Base-by-base conservation (phyloP, 1,140 invertebrate species). In the Listronotus bonariensis region DNA sequence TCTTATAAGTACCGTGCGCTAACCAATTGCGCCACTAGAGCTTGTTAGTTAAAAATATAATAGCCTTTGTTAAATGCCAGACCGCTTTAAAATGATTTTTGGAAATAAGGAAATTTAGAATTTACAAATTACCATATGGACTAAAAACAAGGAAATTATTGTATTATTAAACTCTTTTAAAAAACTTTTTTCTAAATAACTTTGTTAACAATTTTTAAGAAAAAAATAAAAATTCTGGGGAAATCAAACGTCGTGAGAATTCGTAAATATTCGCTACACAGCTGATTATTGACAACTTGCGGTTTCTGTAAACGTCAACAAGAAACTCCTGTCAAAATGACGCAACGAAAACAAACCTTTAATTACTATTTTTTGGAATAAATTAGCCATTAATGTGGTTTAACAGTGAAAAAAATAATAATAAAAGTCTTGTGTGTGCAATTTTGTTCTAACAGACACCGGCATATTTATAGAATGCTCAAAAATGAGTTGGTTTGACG, bases 1-100 rank as follows among this genome's bases (percentile, higher is more conserved):
- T 87, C 86, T 84, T 93, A 94, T 94, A 95, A 93, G 92, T 95
- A 95, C 92, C 92, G 92, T 93, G 92, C 92, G 92, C 92, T 95
- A 94, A 95, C 92, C 92, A 92, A 94, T 94, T 94, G 92, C 92
- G 92, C 92, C 92, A 94, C 92, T 93, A 76, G 74, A 77, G 76
- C 77, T 36, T 36, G 34, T 36, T 4, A 36, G 8, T 36, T 12
- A 36, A 7, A 12, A 12, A 9, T 36, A 7, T 12, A 36, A 36
- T 36, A 36, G 34, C 20, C 20, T 26, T 26, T 26, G 20, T 3
- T 26, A 26, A 26, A 26, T 1, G 5, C 20, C 20, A 26, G 20
- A 26, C 20, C 20, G 5, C 2, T 26, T 26, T 26, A 26, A 26
- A 26, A 5, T 26, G 5, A 26, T 26, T 26, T 26, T 26, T 3